A percentile compares a stretch with the other conserved stretches of the same genome.
phyloP scores from a whole-genome alignment of 2,113 vertebrate genomes.

The Poicephalus gulielmi region DNA sequence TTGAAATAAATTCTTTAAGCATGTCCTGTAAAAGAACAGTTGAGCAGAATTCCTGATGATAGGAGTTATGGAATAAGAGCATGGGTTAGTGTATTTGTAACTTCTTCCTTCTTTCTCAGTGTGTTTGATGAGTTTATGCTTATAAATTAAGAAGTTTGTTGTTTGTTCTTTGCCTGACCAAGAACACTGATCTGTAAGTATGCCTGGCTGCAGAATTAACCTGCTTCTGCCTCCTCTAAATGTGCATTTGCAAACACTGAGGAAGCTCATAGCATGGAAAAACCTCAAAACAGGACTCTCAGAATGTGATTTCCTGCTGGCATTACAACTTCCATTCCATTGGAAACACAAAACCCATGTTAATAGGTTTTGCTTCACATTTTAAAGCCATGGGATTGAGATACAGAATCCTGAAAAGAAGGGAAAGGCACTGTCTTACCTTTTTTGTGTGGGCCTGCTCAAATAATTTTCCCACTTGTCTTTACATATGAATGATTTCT shows the following conservation, averaged over 20 bases:
- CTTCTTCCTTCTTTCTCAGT: not conserved
- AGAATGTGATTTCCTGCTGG: not conserved
- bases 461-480: not conserved
- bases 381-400: conserved; percentile 13
- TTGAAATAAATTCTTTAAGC: not conserved
- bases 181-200: conserved; percentile 45
- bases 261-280: not conserved
- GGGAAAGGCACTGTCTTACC: not conserved
- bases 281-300: not conserved
- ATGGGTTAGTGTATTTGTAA: conserved; percentile 20
- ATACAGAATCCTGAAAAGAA: conserved; percentile 6
- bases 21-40: not conserved
- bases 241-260: conserved; percentile 52
- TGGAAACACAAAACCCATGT: not conserved
- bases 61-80: conserved; percentile 23
- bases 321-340: not conserved
- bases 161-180: not conserved
- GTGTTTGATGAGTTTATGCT: not conserved
- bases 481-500: conserved; percentile 15
- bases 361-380: conserved; percentile 31
- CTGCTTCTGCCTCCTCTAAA: conserved; percentile 30
- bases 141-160: conserved; percentile 44
- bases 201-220: conserved; percentile 50
- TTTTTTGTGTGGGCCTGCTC: not conserved
- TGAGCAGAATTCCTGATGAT: conserved; percentile 25